These are phyloP conservation scores for Oscheius sp. DNA, from an alignment of 2,888 invertebrate species.

Conservation along the genomic window DNA sequence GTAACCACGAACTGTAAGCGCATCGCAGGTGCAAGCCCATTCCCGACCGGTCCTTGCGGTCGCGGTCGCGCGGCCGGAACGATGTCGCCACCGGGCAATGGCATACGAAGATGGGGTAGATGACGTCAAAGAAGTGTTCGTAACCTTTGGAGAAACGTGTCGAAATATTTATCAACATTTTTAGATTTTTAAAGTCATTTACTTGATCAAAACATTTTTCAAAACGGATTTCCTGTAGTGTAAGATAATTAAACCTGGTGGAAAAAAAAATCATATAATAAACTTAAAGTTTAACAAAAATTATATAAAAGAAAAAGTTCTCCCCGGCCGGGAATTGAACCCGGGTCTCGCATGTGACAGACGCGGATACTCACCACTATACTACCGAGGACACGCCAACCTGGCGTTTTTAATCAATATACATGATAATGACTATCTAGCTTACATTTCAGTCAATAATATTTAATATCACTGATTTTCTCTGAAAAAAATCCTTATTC, in stretches of 20 bases:
- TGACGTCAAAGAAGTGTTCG: background rate
- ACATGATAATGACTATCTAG: too few species aligned
- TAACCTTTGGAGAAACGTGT: background rate
- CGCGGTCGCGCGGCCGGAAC: conserved; percentile 30
- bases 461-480: too few species aligned
- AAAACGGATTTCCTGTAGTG: background rate
- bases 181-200: background rate
- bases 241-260: too few species aligned
- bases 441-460: too few species aligned
- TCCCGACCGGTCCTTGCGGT: conserved; percentile 22
- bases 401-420: too few species aligned
- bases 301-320: too few species aligned
- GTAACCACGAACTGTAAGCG: background rate
- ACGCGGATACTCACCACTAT: conserved; percentile 29
- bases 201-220: background rate
- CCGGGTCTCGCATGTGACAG: conserved; percentile 28
- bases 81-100: conserved; percentile 10
- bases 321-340: conserved; percentile 29
- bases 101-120: background rate
- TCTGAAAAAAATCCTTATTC: too few species aligned
- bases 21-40: conserved; percentile 26
- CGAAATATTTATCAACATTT: background rate
- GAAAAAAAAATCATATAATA: background rate
- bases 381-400: conserved; percentile 27
- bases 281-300: too few species aligned